Evolutionary conservation across 2,113 vertebrate species (phyloP).

Genomic region (Coturnix japonica): DNA sequence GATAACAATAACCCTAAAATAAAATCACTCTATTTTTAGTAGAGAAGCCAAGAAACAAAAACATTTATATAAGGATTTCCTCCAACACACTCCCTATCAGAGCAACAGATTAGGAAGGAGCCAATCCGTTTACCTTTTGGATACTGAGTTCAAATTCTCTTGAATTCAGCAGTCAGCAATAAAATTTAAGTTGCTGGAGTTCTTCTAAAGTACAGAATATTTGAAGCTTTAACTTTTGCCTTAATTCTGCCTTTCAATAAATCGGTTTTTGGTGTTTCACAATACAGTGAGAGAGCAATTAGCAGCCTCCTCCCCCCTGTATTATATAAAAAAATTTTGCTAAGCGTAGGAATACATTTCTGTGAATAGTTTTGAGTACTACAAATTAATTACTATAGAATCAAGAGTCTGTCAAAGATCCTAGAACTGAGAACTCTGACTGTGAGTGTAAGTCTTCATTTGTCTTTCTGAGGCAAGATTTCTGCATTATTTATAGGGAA

Average conservation of each 20-base stretch:
- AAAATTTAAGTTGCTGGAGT: neutral
- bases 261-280: neutral
- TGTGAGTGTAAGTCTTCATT: neutral
- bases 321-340: neutral
- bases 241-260: neutral
- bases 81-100: rapidly evolving
- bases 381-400: conserved; percentile 3
- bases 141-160: neutral
- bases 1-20: neutral
- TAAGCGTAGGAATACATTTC: neutral
- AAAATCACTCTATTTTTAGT: neutral
- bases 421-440: neutral
- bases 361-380: neutral
- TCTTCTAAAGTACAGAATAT: neutral
- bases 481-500: neutral
- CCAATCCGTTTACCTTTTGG: neutral
- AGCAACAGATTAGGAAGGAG: neutral
- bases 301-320: neutral
- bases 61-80: neutral
- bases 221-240: neutral
- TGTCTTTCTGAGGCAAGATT: neutral
- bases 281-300: neutral
- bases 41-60: neutral
- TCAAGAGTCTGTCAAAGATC: neutral
- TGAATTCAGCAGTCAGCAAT: neutral